Conservation (phyloP, 2,113 vertebrate species). For the Rhizomys pruinosus region DNA sequence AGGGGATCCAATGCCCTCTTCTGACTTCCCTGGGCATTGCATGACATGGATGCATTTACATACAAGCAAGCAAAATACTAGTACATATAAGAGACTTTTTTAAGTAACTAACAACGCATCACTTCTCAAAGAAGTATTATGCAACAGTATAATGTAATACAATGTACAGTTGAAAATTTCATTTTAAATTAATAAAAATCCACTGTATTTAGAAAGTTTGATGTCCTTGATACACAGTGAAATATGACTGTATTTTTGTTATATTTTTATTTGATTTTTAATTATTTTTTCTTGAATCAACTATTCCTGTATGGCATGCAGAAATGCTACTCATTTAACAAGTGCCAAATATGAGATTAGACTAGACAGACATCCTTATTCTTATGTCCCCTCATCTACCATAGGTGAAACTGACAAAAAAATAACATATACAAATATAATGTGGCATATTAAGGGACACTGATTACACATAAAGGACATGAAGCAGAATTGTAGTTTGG, state of each 20-base stretch:
- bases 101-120: background rate
- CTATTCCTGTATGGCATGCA: background rate
- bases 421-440: background rate
- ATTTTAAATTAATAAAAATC: slow-evolving; percentile 21
- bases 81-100: too few species aligned
- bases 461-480: background rate
- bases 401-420: background rate
- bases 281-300: background rate
- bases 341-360: background rate
- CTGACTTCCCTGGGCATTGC: too few species aligned
- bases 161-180: background rate
- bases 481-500: background rate
- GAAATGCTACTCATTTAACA: slow-evolving; percentile 34
- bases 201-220: background rate
- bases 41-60: too few species aligned
- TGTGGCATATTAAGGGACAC: too few species aligned
- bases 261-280: background rate
- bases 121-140: background rate
- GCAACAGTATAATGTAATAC: background rate
- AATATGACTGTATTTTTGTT: background rate
- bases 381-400: background rate
- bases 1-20: too few species aligned
- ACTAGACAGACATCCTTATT: background rate
- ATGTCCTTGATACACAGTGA: background rate
- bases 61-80: too few species aligned